Evolutionary conservation across 2,888 invertebrate genomes (phyloP).

Genomic region (Entomobrya multifasciata): DNA sequence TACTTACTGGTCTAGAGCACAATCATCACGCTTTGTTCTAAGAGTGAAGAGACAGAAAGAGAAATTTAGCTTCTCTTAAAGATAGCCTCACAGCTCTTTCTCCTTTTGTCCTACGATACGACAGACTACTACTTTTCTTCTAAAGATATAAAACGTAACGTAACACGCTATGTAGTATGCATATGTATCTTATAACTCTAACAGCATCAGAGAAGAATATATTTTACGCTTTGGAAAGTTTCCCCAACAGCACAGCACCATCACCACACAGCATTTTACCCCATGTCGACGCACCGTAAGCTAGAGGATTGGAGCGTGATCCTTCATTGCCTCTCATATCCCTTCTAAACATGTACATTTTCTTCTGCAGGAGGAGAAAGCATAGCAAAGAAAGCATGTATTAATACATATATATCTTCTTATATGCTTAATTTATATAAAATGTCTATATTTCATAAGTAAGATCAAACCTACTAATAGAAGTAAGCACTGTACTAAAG

Average conservation of each 20-base stretch:
- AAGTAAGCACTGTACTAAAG: too few species aligned
- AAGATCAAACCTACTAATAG: conserved; percentile 14
- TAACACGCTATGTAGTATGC: too few species aligned
- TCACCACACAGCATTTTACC: conserved; percentile 37
- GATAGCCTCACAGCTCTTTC: conserved; percentile 43
- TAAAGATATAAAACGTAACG: too few species aligned
- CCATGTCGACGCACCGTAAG: conserved; percentile 18
- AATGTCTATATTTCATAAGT: background rate
- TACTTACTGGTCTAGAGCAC: conserved; percentile 42
- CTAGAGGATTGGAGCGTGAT: conserved; percentile 40
- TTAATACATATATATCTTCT: background rate
- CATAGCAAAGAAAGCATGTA: conserved; percentile 9
- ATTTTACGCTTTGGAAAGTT: conserved; percentile 1
- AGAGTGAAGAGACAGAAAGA: conserved; percentile 53
- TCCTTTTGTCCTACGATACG: conserved; percentile 29
- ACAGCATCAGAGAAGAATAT: too few species aligned
- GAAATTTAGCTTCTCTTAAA: conserved; percentile 24
- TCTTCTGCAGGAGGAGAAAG: conserved; percentile 37
- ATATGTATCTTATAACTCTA: too few species aligned
- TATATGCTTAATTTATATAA: background rate
- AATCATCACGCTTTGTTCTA: conserved; percentile 40
- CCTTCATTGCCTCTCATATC: conserved; percentile 1
- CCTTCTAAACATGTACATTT: background rate
- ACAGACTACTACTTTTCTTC: too few species aligned
- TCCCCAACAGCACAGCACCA: background rate